A percentile compares a stretch with the other conserved stretches of the same genome.
phyloP scores from a whole-genome alignment of 2,113 vertebrate species.

The human (Homo sapiens) region GRCh38 chr3:65240501-65241000 shows the following conservation, averaged over 20 bases:
- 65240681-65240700: background rate
- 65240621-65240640: constrained; percentile 20
- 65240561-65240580: background rate
- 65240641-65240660: background rate
- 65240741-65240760: background rate
- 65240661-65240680: background rate
- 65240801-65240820: background rate
- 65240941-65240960: background rate
- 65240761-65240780: background rate
- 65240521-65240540: background rate
- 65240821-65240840: background rate
- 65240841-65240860: background rate
- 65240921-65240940: background rate
- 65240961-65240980: background rate
- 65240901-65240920: background rate
- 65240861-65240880: background rate
- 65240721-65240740: background rate
- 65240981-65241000: background rate
- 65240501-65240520: background rate
- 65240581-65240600: background rate
- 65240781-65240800: background rate
- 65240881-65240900: background rate
- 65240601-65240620: constrained; percentile 31
- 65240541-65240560: background rate
- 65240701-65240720: background rate